Conservation (phyloP, 2,888 invertebrate genomes). For the Habroteleia sp. region DNA sequence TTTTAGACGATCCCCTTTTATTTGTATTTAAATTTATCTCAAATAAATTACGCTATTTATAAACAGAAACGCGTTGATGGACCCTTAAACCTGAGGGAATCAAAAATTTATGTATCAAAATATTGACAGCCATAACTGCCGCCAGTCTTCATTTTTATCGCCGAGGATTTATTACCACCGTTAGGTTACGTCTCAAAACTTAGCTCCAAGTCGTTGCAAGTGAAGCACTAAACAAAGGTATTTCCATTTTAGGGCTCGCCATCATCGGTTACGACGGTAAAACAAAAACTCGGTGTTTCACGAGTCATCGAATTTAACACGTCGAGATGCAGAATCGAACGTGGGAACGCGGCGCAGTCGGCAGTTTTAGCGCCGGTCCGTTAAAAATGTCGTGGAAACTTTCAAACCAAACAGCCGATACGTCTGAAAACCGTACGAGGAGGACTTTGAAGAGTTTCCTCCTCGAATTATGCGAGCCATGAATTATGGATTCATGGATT, state of each 20-base stretch:
- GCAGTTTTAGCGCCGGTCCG: conserved; percentile 24
- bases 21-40: too few relatives aligned
- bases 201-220: conserved; percentile 40
- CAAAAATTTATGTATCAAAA: conserved; percentile 56
- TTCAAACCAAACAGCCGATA: conserved; percentile 47
- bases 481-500: conserved; percentile 78
- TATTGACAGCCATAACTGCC: conserved; percentile 55
- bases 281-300: conserved; percentile 66
- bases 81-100: conserved; percentile 23
- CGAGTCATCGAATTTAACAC: conserved; percentile 72
- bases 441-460: conserved; percentile 47
- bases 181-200: conserved; percentile 49
- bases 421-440: conserved; percentile 48
- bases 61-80: conserved; percentile 27
- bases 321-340: conserved; percentile 67
- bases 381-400: conserved; percentile 32
- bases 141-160: conserved; percentile 54
- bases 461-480: conserved; percentile 66
- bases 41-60: conserved; percentile 15
- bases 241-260: conserved; percentile 46
- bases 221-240: conserved; percentile 53
- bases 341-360: conserved; percentile 64
- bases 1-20: too few relatives aligned
- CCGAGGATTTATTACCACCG: conserved; percentile 45
- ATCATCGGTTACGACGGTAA: conserved; percentile 48